Conservation (phyloP, 2,888 invertebrate genomes). For the Drosophila mercatorum region DNA sequence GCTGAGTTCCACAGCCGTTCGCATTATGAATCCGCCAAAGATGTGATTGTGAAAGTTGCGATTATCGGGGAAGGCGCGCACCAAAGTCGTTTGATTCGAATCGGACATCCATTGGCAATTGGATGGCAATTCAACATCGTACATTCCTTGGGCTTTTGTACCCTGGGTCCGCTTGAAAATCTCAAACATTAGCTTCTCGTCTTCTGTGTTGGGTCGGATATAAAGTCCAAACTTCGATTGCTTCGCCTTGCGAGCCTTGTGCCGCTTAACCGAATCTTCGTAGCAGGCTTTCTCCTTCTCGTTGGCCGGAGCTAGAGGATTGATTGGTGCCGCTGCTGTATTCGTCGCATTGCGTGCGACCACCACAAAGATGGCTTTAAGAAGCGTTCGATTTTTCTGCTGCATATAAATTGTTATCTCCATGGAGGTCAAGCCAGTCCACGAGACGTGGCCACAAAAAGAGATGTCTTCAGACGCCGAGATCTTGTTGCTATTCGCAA, state of each 20-base stretch:
- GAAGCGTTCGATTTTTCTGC: conserved; percentile 86
- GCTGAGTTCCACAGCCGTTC: conserved; percentile 90
- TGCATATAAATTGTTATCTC: conserved; percentile 90
- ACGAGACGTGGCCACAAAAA: conserved; percentile 90
- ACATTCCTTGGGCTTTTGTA: conserved; percentile 84
- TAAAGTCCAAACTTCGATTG: conserved; percentile 86
- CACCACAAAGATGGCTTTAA: conserved; percentile 89
- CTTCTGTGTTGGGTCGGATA: conserved; percentile 87
- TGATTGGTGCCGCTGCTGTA: conserved; percentile 86
- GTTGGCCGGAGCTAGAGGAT: conserved; percentile 86
- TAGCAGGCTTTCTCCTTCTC: conserved; percentile 87
- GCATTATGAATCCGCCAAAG: conserved; percentile 92
- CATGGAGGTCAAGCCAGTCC: conserved; percentile 89
- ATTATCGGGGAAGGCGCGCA: conserved; percentile 88
- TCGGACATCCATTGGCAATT: conserved; percentile 88
- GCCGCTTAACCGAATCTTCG: conserved; percentile 86
- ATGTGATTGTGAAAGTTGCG: conserved; percentile 90
- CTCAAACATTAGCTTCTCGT: conserved; percentile 88
- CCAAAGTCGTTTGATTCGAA: conserved; percentile 86
- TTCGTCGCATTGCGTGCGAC: conserved; percentile 89
- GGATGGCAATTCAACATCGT: conserved; percentile 85
- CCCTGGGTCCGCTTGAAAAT: conserved; percentile 87
- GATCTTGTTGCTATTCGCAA: conserved; percentile 76
- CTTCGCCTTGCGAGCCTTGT: conserved; percentile 84
- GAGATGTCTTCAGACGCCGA: conserved; percentile 87